Conservation (phyloP, 2,113 vertebrate genomes). For the Gopherus flavomarginatus region DNA sequence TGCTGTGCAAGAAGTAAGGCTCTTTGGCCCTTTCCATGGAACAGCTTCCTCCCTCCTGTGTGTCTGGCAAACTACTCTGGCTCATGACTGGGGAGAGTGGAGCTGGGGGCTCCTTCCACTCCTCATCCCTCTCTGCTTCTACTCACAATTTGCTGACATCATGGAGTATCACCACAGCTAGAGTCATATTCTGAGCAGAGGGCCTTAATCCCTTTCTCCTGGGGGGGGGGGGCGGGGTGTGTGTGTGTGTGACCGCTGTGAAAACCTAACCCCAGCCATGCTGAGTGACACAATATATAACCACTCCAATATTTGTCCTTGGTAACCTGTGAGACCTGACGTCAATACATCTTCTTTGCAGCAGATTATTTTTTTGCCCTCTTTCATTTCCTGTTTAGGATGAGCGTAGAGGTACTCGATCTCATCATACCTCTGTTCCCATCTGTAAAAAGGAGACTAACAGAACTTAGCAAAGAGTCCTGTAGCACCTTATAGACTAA, state of each 20-base stretch:
- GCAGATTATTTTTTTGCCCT: background rate
- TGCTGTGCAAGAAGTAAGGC: background rate
- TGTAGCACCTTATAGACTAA: too few species aligned
- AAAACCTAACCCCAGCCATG: background rate
- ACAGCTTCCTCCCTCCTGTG: background rate
- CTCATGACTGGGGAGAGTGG: background rate
- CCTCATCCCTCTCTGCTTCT: background rate
- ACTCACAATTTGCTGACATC: background rate
- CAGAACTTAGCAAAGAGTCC: background rate
- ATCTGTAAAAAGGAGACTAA: background rate
- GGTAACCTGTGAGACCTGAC: background rate
- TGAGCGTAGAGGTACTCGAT: background rate
- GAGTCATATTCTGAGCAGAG: background rate
- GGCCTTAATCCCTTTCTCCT: background rate
- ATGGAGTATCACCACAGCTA: background rate
- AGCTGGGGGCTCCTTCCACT: background rate
- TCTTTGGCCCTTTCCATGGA: background rate
- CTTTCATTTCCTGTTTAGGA: background rate
- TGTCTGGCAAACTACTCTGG: background rate
- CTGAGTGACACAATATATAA: background rate
- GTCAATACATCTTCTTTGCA: background rate
- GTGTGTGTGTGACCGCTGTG: background rate
- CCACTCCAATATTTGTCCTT: background rate
- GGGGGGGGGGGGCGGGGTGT: too few species aligned
- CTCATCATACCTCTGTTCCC: background rate